These are phyloP conservation scores for Smithornis capensis DNA, from an alignment of 2,113 vertebrate genomes.

Conservation along the genomic window DNA sequence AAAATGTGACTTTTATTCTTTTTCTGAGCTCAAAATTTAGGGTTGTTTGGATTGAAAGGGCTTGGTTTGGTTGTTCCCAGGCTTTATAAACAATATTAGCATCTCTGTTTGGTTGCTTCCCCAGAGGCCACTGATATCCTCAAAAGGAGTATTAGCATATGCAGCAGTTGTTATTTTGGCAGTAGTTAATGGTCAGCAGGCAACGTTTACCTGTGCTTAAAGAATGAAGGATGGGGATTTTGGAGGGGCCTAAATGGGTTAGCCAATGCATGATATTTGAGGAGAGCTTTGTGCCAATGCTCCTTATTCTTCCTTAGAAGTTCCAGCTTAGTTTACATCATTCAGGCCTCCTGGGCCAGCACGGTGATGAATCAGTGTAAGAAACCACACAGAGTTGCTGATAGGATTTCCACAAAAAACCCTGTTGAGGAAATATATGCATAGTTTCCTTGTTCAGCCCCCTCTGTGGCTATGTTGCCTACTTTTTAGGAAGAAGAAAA, in stretches of 20 bases:
- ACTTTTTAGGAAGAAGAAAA: background rate
- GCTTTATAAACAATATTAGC: background rate
- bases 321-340: background rate
- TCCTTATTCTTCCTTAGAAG: background rate
- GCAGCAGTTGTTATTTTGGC: background rate
- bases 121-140: background rate
- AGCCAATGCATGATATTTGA: background rate
- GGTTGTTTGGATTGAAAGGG: background rate
- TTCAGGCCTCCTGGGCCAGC: background rate
- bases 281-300: background rate
- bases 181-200: background rate
- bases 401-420: background rate
- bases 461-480: background rate
- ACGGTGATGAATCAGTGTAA: background rate
- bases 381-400: background rate
- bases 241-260: background rate
- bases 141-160: background rate
- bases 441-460: background rate
- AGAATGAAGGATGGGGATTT: background rate
- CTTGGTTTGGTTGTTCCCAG: background rate
- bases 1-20: background rate
- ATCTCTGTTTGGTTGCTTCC: conserved; percentile 1
- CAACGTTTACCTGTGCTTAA: background rate
- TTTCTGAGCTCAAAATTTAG: background rate
- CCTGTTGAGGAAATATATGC: background rate